Conservation (phyloP, 2,888 invertebrate genomes). For the Pachymerium ferrugineum region DNA sequence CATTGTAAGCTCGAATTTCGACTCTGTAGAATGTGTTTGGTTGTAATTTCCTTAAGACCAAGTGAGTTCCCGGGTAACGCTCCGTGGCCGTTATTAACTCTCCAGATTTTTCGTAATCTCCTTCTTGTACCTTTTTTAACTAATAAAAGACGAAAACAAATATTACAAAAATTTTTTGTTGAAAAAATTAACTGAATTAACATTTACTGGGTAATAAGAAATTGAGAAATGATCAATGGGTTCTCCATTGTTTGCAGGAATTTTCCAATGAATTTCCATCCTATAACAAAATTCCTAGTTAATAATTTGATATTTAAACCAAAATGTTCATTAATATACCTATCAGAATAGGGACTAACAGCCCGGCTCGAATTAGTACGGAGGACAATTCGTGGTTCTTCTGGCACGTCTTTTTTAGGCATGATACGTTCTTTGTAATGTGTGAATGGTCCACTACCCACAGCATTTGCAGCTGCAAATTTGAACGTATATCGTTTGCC, state of each 20-base stretch:
- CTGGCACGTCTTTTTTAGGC: constrained; percentile 69
- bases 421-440: constrained; percentile 61
- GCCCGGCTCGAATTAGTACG: constrained; percentile 51
- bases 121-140: neutral
- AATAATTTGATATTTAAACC: neutral
- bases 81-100: neutral
- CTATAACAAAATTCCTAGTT: constrained; percentile 19
- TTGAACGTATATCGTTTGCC: constrained; percentile 72
- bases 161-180: neutral
- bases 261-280: constrained; percentile 71
- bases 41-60: constrained; percentile 58
- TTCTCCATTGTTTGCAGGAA: constrained; percentile 83
- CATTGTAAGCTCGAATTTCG: constrained; percentile 77
- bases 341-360: constrained; percentile 64
- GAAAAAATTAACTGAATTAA: neutral
- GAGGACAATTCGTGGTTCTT: constrained; percentile 53
- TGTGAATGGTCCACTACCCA: constrained; percentile 72
- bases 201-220: constrained; percentile 70
- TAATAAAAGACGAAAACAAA: neutral
- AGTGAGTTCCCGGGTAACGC: constrained; percentile 39
- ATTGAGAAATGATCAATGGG: constrained; percentile 77
- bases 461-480: constrained; percentile 77
- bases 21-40: constrained; percentile 78
- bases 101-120: neutral
- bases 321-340: constrained; percentile 49